Evolutionary conservation across 2,113 vertebrate genomes (phyloP), one percentile per base, ranked within the genome.

Genomic region (Podiceps cristatus): DNA sequence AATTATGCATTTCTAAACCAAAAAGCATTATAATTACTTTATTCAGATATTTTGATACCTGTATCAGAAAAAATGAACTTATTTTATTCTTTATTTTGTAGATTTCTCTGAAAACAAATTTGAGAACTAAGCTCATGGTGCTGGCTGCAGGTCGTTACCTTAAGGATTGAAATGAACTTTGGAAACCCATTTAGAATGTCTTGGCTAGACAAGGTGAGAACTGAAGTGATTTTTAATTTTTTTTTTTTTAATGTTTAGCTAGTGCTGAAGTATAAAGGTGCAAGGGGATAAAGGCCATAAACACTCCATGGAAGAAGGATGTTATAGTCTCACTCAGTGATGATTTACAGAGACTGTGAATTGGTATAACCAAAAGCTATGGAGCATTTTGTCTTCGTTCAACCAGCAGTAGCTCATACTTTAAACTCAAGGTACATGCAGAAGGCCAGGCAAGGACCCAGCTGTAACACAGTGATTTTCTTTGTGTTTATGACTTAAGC

Each of bases 381-480:
- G 24, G 59, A 72, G 35, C 53, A 31, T 68, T 50, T 72, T 18
- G 20, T 55, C 28, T n/a, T 82, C 5, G 4, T 9, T 86, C 24
- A 24, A 18, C 1, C 6, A 79, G 28, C 31, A 28, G 11, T 44
- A 63, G 22, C 31, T 89, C 45, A 42, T 31, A 8, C 25, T 76
- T 63, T 4, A 22, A 29, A 53, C 40, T 35, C 17, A 3, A 45
- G 9, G 10, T 35, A n/a, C 1, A 1, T 0, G 4, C 45, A 29
- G 44, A 86, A 59, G 73, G 44, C 27, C 25, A 44, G 45, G 23
- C 9, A 52, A 15, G 25, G 37, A 50, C 63, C 12, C n/a, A 52
- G 15, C 40, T 68, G 44, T 67, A 35, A 50, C 20, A 35, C 31
- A 37, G 16, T 18, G 17, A 11, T 69, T 75, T 73, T 91, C 13